These are phyloP conservation scores for Oryzias woworae DNA, from an alignment of 2,113 vertebrate species.

Conservation along the genomic window DNA sequence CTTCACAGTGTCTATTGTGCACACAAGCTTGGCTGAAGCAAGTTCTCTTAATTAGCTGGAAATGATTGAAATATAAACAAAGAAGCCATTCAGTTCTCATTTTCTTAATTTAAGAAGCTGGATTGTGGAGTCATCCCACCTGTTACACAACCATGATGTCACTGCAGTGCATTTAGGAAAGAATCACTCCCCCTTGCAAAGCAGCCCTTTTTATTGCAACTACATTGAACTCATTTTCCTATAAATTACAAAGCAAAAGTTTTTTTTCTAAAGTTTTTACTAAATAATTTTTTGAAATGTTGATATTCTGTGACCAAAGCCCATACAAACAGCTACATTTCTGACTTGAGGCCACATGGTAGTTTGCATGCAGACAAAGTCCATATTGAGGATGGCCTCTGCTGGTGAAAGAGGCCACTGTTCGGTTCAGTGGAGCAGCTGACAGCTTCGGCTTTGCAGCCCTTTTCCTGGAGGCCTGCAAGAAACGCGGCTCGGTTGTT, in stretches of 20 bases:
- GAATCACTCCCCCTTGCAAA: conserved; percentile 39
- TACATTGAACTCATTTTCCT: conserved; percentile 12
- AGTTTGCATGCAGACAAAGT: conserved; percentile 37
- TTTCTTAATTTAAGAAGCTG: conserved; percentile 6
- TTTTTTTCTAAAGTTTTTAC: conserved; percentile 14
- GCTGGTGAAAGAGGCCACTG: conserved; percentile 50
- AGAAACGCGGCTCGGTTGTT: conserved; percentile 13
- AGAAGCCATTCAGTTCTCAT: conserved; percentile 43
- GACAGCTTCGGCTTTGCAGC: conserved; percentile 20
- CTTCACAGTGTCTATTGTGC: background rate
- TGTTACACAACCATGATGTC: conserved; percentile 64
- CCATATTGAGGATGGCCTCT: conserved; percentile 18
- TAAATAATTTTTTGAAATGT: conserved; percentile 14
- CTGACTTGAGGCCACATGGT: conserved; percentile 19
- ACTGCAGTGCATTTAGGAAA: conserved; percentile 53
- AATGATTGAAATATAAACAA: conserved; percentile 37
- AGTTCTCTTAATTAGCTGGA: conserved; percentile 24
- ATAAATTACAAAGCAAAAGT: conserved; percentile 32
- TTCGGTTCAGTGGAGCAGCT: conserved; percentile 33
- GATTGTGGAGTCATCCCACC: conserved; percentile 51
- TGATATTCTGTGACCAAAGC: conserved; percentile 10
- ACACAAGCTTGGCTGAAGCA: background rate
- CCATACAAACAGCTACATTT: conserved; percentile 6
- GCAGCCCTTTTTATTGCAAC: conserved; percentile 8
- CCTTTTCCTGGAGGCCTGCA: background rate